A percentile compares a stretch with the other conserved stretches of the same genome.
phyloP scores from a whole-genome alignment of 2,113 vertebrate genomes.

The Gasterosteus nipponicus region DNA sequence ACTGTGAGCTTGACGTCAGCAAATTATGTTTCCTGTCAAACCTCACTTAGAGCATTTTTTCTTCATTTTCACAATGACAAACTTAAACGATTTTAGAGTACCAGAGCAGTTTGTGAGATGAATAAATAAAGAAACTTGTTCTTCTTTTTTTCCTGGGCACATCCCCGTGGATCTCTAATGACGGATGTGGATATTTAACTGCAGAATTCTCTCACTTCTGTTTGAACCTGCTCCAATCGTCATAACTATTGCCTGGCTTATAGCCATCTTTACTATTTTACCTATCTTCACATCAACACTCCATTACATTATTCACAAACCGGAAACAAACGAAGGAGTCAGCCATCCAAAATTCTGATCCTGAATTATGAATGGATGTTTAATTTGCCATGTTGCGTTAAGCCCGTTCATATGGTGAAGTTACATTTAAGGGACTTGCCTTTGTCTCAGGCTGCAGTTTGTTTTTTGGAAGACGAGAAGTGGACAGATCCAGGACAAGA shows the following conservation, averaged over 20 bases:
- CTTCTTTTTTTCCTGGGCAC: constrained; percentile 69
- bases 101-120: constrained; percentile 73
- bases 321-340: constrained; percentile 47
- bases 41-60: constrained; percentile 30
- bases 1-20: constrained; percentile 12
- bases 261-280: constrained; percentile 66
- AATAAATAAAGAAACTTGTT: constrained; percentile 74
- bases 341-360: constrained; percentile 65
- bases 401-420: constrained; percentile 35
- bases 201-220: constrained; percentile 79
- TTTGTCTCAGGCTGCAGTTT: constrained; percentile 45
- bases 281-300: constrained; percentile 52
- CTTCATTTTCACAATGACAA: constrained; percentile 51
- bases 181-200: constrained; percentile 80
- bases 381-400: constrained; percentile 58
- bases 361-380: constrained; percentile 77
- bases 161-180: constrained; percentile 74
- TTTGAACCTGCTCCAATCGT: constrained; percentile 69
- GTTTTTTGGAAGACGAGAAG: constrained; percentile 36
- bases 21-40: constrained; percentile 35
- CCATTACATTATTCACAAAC: constrained; percentile 82
- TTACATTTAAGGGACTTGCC: constrained; percentile 42
- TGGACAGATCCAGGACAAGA: constrained; percentile 67
- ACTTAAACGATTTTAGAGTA: constrained; percentile 53
- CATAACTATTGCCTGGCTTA: constrained; percentile 83